Evolutionary conservation across 2,888 invertebrate genomes (phyloP).

Genomic region (Idaea straminata): DNA sequence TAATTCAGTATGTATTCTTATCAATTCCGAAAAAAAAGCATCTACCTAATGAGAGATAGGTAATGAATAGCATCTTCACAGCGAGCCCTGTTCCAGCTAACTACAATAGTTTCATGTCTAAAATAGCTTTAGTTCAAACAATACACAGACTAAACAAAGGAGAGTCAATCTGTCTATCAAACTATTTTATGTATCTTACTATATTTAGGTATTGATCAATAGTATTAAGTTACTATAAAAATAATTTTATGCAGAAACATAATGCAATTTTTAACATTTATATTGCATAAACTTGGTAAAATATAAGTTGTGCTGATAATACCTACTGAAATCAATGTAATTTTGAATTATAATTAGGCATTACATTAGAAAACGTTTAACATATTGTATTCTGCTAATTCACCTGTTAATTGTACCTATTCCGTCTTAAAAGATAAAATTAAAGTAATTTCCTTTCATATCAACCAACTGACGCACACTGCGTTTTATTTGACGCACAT

Average conservation of each 20-base stretch:
- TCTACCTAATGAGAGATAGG: constrained; percentile 2
- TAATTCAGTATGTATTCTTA: too few species aligned
- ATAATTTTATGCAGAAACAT: not conserved
- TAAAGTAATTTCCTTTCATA: constrained; percentile 26
- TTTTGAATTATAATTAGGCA: too few species aligned
- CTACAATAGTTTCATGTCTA: constrained; percentile 29
- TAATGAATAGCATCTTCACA: constrained; percentile 6
- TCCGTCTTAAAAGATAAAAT: constrained; percentile 37
- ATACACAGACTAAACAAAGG: constrained; percentile 62
- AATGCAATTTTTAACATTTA: not conserved
- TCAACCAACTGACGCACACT: constrained; percentile 51
- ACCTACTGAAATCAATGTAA: too few species aligned
- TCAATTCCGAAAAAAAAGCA: not conserved
- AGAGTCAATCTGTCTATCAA: constrained; percentile 46
- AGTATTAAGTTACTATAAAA: constrained; percentile 15
- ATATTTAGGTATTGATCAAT: constrained; percentile 30
- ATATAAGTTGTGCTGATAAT: too few species aligned
- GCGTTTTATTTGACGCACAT: constrained; percentile 52
- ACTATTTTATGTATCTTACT: constrained; percentile 37
- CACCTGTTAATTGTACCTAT: constrained; percentile 8
- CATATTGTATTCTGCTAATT: not conserved
- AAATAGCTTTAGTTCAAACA: constrained; percentile 56
- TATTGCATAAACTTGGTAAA: too few species aligned
- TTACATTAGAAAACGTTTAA: not conserved
- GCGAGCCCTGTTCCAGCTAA: not conserved